Percentiles rank a stretch among this genome's conserved stretches.
Evolutionary conservation across 2,888 invertebrate species (phyloP).

Genomic region (Lagria hirta): DNA sequence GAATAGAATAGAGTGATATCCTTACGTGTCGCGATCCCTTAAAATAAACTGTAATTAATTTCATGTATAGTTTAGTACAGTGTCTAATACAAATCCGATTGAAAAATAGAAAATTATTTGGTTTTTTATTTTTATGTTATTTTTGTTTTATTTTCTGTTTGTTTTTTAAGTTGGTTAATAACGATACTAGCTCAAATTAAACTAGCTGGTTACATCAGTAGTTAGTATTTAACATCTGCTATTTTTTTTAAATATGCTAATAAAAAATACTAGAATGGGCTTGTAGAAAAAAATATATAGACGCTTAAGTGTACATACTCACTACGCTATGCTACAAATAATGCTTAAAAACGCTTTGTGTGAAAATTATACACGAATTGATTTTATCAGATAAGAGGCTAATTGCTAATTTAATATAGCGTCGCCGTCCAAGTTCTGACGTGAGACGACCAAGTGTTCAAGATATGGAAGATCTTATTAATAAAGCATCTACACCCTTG

Average conservation of each 20-base stretch:
- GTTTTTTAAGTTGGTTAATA: conserved; percentile 11
- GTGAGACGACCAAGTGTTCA: conserved; percentile 87
- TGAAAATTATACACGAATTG: conserved; percentile 18
- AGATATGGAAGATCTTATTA: conserved; percentile 86
- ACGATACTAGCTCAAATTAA: conserved; percentile 21
- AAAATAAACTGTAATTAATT: conserved; percentile 37
- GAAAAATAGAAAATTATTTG: conserved; percentile 2
- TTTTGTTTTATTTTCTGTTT: conserved; percentile 21
- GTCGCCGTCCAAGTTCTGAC: conserved; percentile 87
- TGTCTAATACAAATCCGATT: conserved; percentile 34
- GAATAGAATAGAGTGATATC: no score
- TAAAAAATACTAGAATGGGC: conserved; percentile 19
- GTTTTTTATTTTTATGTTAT: conserved; percentile 21
- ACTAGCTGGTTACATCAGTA: conserved; percentile 17
- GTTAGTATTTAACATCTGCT: conserved; percentile 21
- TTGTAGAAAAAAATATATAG: conserved; percentile 17
- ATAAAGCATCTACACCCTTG: conserved; percentile 88
- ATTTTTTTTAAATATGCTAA: conserved; percentile 17
- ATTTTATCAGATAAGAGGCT: conserved; percentile 10
- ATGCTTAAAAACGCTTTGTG: conserved; percentile 24
- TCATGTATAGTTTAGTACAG: conserved; percentile 37
- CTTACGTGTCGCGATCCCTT: conserved; percentile 35
- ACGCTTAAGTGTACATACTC: conserved; percentile 29
- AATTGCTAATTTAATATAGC: conserved; percentile 52
- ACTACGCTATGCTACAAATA: conserved; percentile 24